Base-by-base conservation (phyloP, 2,888 invertebrate genomes). In the Glyphotaelius pellucidus region DNA sequence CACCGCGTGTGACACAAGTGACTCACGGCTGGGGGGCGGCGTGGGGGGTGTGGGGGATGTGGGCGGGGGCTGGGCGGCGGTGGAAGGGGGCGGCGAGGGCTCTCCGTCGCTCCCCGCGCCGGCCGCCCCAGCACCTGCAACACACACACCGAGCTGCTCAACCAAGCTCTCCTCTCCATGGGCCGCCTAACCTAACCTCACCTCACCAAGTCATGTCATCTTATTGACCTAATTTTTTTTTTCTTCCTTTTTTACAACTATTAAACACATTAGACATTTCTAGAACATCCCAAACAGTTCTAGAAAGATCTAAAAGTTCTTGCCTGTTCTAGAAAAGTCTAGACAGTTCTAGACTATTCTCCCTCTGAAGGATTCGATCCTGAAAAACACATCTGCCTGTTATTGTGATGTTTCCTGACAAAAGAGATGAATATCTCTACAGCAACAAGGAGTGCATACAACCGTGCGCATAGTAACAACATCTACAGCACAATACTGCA, bases 91-190 rank as follows among this genome's bases (percentile, higher is more conserved):
- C 93, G 97, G 67, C 94, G 95, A 95, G 94, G 95, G 95, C 95
- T 97, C 93, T 97, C 98, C 95, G 7, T 96, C 97, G 83, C 95
- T 91, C 96, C 95, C 94, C 95, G 95, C 94, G 94, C 95, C 95
- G 94, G 92, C 92, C 93, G 85, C 91, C 83, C 94, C 95, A 95
- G 94, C 95, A 95, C 95, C 96, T 95, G 96, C 95, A 95, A 95
- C 95, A 94, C 95, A 93, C 95, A 95, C 92, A 96, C 95, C 67
- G 25, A 84, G 52, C 92, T 88, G n/a, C 91, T 87, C 89, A 30
- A n/a, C 30, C 91, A 47, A 81, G 83, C 80, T 90, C 30, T 52
- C 47, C 88, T 87, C 87, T 67, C 67, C 67, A 67, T 67, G 67
- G 67, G 67, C 67, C 67, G 7, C 25, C 90, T 80, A 30, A 15